Evolutionary conservation across 2,797 vertebrate genomes (phyloP).

Genomic region (Thripadectes ignobilis): DNA sequence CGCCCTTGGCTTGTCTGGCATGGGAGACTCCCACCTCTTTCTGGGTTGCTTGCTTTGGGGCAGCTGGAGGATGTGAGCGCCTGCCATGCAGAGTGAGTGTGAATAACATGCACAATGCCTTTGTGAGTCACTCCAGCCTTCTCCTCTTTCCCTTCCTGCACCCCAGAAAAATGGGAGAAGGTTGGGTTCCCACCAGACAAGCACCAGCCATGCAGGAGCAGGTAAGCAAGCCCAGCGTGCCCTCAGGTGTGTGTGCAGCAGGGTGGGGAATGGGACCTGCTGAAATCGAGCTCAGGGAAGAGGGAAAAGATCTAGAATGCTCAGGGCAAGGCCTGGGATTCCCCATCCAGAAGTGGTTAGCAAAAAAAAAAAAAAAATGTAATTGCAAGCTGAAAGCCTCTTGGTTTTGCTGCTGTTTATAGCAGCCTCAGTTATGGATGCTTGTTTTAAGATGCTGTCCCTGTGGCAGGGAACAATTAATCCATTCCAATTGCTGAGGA

Average conservation of each 20-base stretch:
- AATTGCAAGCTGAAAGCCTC: background rate
- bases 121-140: background rate
- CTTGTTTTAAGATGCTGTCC: background rate
- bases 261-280: background rate
- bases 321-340: background rate
- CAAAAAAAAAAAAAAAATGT: background rate
- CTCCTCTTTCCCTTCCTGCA: background rate
- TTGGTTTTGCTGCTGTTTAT: background rate
- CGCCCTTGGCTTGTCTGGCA: background rate
- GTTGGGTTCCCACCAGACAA: background rate
- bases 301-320: background rate
- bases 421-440: background rate
- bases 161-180: background rate
- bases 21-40: background rate
- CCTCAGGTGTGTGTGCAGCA: rapidly evolving
- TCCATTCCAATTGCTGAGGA: background rate
- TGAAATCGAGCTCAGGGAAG: background rate
- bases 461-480: background rate
- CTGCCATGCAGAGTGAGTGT: background rate
- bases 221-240: background rate
- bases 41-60: background rate
- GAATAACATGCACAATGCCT: background rate
- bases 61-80: background rate
- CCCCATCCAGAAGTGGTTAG: background rate
- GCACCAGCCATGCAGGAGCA: background rate